phyloP scores from a whole-genome alignment of 1,140 invertebrate genomes.

The Lysiphlebus fabarum region DNA sequence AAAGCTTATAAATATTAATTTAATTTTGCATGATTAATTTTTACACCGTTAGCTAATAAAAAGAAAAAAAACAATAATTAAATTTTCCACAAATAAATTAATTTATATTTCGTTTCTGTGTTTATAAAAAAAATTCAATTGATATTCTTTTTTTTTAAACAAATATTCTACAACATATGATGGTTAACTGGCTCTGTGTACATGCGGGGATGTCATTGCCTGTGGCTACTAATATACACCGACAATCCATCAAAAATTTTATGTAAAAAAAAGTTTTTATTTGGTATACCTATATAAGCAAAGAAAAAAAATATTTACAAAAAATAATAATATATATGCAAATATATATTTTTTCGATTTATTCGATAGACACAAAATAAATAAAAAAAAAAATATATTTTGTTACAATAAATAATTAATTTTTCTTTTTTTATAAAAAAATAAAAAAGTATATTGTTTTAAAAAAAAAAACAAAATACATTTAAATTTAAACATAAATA shows the following conservation, averaged over 20 bases:
- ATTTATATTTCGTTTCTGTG: neutral
- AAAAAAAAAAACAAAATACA: too few species aligned
- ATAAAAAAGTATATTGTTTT: too few species aligned
- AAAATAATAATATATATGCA: neutral
- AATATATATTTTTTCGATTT: neutral
- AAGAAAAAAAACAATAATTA: too few species aligned
- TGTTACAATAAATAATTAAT: too few species aligned
- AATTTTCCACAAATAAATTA: too few species aligned
- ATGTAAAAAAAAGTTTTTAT: neutral
- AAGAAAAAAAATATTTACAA: neutral
- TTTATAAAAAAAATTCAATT: constrained; percentile 2
- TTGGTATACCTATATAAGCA: neutral
- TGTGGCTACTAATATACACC: neutral
- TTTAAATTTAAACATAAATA: too few species aligned
- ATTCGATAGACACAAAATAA: too few species aligned
- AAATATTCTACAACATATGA: constrained; percentile 36
- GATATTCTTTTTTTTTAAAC: neutral
- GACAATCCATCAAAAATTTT: neutral
- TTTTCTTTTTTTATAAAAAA: too few species aligned
- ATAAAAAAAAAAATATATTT: too few species aligned
- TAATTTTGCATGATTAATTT: too few species aligned
- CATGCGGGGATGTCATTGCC: constrained; percentile 47
- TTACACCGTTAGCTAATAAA: too few species aligned
- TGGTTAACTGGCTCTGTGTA: constrained; percentile 46
- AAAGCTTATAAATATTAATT: too few species aligned